Base-by-base conservation (phyloP, 2,113 vertebrate genomes). In the Vombatus ursinus region DNA sequence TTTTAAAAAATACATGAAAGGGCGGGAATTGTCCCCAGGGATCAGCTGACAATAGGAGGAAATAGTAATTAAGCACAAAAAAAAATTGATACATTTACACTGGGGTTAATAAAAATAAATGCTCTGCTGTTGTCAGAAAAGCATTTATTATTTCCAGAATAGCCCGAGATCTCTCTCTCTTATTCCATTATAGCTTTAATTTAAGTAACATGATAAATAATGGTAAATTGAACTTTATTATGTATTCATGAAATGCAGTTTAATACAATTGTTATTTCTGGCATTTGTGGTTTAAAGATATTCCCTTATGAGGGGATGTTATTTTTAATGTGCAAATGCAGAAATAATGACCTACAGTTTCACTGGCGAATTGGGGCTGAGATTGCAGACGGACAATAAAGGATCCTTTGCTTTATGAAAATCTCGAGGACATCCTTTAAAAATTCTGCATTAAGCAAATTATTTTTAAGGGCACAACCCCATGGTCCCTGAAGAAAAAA, bases 141-240 rank as follows among this genome's bases (percentile, higher is more conserved):
- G 98, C 97, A 98, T 98, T 98, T 97, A 96, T 98, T 98, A 95
- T 98, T 98, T 98, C 97, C 95, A 92, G 98, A 98, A 98, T 91
- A 97, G 97, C 98, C 97, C 96, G 96, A 95, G 98, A 96, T 97
- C 97, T 97, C 97, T 98, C 97, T 53, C 98, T 93, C 97, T 68
- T 61, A 37, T 68, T 68, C 31, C 96, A 84, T 97, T 97, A 96
- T 96, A 97, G 96, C 98, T 98, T 98, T 95, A 97, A 97, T 97
- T 98, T 97, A 97, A 98, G 96, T 97, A 98, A 98, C 95, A 61
- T 95, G 98, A 97, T 97, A 98, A 98, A 98, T 98, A 98, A 97
- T 93, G 94, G 98, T 97, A 98, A 99, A 98, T 97, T 98, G 98
- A 98, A 98, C 97, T 98, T 98, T 98, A 98, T 98, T 98, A 98